Base-by-base conservation (phyloP, 37 sponge, comb jelly and placozoan genomes). In the Axinella damicornis region DNA sequence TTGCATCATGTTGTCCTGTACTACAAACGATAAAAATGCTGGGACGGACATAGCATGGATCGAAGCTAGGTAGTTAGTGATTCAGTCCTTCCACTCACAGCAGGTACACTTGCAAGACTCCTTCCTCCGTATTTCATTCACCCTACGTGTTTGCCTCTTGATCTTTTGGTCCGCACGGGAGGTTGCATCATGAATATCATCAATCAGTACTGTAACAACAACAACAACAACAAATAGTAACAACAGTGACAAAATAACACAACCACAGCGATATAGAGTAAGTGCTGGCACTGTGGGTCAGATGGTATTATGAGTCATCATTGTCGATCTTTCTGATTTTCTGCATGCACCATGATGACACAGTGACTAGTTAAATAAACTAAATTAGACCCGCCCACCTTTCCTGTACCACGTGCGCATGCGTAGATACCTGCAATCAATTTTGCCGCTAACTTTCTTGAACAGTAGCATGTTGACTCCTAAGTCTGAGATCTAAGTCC, bases 91-190 rank as follows among this genome's bases (percentile, higher is more conserved):
- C 35, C 22, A 79, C 85, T 80, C 52, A 90, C 91, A 34, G 32
- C 91, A 90, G 5, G 80, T 62, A 32, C 86, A 82, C 71, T 67
- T 55, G 74, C 75, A 85, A 21, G 57, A 61, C 63, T 85, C 82
- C 64, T 91, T 91, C 32, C 81, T 73, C 61, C 82, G 63, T 33
- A 72, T 78, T 25, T 54, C 64, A 56, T 62, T 69, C 21, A 83
- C 69, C 53, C 88, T 78, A 22, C 77, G 28, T 46, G 88, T 83
- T 59, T 92, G 76, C 4, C 53, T 59, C 15, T 61, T 53, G 34
- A 87, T 64, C 57, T 52, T 76, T 5, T 5, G 31, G 41, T 92
- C 80, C n/a, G 69, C 81, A 39, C 39, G 38, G 6, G 76, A 31
- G 19, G 88, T 70, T 32, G 33, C 76, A 30, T 55, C 66, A 74